These are phyloP conservation scores for Erebia palarica DNA, from an alignment of 2,888 invertebrate species.

Conservation along the genomic window DNA sequence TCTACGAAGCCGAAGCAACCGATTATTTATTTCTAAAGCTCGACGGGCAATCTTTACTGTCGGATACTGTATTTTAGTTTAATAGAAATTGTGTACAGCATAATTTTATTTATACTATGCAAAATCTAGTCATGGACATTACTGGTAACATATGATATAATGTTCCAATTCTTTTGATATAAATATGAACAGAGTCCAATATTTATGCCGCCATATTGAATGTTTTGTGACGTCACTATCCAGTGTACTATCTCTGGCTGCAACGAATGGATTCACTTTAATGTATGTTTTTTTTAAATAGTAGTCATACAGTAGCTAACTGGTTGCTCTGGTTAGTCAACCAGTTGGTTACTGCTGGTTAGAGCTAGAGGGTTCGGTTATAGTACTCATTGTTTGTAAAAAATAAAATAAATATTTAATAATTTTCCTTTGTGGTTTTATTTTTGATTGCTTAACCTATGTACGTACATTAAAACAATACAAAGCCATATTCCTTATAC, in stretches of 20 bases:
- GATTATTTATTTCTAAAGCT: no score
- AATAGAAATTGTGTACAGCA: no score
- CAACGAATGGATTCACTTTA: not conserved
- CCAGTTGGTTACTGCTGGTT: not conserved
- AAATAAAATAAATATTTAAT: constrained; percentile 34
- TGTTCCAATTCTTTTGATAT: no score
- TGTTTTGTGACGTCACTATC: not conserved
- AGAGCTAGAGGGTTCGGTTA: constrained; percentile 33
- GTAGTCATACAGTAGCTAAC: not conserved
- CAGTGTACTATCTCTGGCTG: not conserved
- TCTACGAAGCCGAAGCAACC: no score
- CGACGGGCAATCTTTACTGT: no score
- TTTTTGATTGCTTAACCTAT: not conserved
- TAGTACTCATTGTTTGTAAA: constrained; percentile 37
- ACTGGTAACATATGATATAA: no score
- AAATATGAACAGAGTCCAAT: no score
- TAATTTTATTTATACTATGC: no score
- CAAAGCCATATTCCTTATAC: no score
- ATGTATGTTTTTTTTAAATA: constrained; percentile 7
- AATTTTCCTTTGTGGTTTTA: constrained; percentile 31
- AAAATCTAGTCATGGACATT: no score
- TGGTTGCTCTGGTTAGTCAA: not conserved
- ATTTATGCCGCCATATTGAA: not conserved
- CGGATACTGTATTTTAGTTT: no score
- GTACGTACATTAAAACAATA: not conserved